A percentile compares a stretch with the other conserved stretches of the same genome.
These are phyloP conservation scores for Brachionus paranguensis DNA, from an alignment of 1,140 invertebrate genomes.

Conservation along the genomic window DNA sequence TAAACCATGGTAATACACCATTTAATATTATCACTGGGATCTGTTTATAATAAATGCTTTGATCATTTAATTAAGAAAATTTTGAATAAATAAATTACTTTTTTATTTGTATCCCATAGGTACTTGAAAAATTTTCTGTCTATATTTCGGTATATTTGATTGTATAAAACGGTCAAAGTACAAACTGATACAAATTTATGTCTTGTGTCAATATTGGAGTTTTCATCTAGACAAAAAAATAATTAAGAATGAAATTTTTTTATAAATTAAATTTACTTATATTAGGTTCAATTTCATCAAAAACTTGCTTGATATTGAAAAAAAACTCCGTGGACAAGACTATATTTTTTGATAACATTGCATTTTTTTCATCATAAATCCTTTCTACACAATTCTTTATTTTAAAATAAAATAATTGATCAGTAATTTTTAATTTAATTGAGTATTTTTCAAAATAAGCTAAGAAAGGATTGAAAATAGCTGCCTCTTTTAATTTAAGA, in stretches of 20 bases:
- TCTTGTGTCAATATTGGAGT: constrained; percentile 56
- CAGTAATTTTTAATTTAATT: too few species aligned
- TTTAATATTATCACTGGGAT: constrained; percentile 67
- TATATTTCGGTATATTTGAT: constrained; percentile 67
- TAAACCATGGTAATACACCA: constrained; percentile 72
- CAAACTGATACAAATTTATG: constrained; percentile 67
- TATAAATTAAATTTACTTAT: constrained; percentile 43
- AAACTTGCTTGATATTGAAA: constrained; percentile 58
- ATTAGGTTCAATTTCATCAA: constrained; percentile 61
- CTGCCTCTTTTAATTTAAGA: too few species aligned
- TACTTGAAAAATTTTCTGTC: constrained; percentile 72
- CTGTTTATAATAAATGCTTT: constrained; percentile 45
- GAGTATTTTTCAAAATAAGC: too few species aligned
- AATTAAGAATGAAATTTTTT: constrained; percentile 51
- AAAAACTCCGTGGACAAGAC: constrained; percentile 64
- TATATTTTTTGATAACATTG: constrained; percentile 60
- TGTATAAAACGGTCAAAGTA: constrained; percentile 66
- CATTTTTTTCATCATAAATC: constrained; percentile 62
- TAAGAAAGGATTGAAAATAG: too few species aligned
- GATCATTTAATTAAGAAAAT: not conserved
- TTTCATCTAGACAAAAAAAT: constrained; percentile 49
- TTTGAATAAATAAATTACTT: constrained; percentile 55
- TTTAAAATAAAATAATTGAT: not conserved
- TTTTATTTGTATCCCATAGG: constrained; percentile 68
- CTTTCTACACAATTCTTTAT: constrained; percentile 61